Conservation (phyloP, 2,888 invertebrate genomes). For the Caenorhabditis auriculariae region DNA sequence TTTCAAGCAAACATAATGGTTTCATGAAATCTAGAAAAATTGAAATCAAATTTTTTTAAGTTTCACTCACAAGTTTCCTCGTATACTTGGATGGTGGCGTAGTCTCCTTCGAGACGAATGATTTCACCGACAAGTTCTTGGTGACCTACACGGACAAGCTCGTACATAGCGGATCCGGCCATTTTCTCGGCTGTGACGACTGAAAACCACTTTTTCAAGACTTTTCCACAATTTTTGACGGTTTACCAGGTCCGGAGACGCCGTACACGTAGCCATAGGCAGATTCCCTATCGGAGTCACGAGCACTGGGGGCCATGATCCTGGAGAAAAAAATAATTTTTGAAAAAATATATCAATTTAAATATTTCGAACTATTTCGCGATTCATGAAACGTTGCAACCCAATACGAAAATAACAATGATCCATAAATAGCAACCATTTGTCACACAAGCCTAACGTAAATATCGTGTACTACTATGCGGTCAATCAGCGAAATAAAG, state of each 20-base stretch:
- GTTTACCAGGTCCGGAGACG: conserved; percentile 91
- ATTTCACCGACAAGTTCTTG: conserved; percentile 98
- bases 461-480: too few relatives aligned
- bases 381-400: too few relatives aligned
- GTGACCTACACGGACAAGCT: conserved; percentile 97
- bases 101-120: conserved; percentile 97
- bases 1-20: too few relatives aligned
- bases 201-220: conserved; percentile 65
- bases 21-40: too few relatives aligned
- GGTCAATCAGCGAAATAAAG: too few relatives aligned
- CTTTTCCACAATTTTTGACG: not conserved
- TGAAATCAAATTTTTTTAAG: too few relatives aligned
- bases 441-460: too few relatives aligned
- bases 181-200: conserved; percentile 99
- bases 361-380: too few relatives aligned
- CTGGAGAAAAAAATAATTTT: conserved; percentile 1
- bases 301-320: conserved; percentile 12
- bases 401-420: too few relatives aligned
- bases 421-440: too few relatives aligned
- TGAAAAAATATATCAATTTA: not conserved
- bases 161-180: conserved; percentile 97
- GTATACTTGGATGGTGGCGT: conserved; percentile 96
- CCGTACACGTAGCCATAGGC: conserved; percentile 68
- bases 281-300: conserved; percentile 4
- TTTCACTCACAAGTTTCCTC: conserved; percentile 69